These are phyloP conservation scores for Strongylocentrotus purpuratus DNA, from an alignment of 35 echinoderm and acorn worm genomes.

Conservation along the genomic window DNA sequence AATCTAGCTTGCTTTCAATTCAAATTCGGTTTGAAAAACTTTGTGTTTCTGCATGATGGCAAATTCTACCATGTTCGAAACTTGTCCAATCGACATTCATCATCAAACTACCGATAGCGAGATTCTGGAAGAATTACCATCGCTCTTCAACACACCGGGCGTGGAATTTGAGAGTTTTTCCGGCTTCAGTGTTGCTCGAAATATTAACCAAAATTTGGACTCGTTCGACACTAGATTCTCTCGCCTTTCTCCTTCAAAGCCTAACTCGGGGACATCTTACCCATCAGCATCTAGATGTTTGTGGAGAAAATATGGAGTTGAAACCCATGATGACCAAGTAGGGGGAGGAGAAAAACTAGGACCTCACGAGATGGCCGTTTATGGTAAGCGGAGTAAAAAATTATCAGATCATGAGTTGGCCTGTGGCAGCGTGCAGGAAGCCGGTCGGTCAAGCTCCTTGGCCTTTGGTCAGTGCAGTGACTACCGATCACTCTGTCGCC, in stretches of 20 bases:
- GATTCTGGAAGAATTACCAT: neutral
- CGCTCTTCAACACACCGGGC: neutral
- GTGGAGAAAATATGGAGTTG: neutral
- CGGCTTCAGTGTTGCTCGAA: neutral
- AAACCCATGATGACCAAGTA: neutral
- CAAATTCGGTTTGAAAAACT: too few relatives aligned
- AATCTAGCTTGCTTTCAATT: neutral
- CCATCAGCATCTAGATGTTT: neutral
- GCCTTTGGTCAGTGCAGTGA: too few relatives aligned
- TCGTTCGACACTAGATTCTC: neutral
- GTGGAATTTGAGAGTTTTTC: neutral
- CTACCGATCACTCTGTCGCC: too few relatives aligned
- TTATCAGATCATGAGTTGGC: too few relatives aligned
- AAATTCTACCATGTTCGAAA: neutral
- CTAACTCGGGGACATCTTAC: neutral
- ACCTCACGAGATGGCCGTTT: conserved; percentile 64
- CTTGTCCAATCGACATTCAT: neutral
- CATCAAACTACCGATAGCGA: neutral
- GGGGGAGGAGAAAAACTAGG: neutral
- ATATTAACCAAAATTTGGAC: neutral
- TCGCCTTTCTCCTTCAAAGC: neutral
- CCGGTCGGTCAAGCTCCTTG: too few relatives aligned
- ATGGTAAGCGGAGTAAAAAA: neutral
- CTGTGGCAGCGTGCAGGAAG: too few relatives aligned
- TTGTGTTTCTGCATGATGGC: neutral